Evolutionary conservation across 2,113 vertebrate genomes (phyloP).

Genomic region (Rattus rattus): DNA sequence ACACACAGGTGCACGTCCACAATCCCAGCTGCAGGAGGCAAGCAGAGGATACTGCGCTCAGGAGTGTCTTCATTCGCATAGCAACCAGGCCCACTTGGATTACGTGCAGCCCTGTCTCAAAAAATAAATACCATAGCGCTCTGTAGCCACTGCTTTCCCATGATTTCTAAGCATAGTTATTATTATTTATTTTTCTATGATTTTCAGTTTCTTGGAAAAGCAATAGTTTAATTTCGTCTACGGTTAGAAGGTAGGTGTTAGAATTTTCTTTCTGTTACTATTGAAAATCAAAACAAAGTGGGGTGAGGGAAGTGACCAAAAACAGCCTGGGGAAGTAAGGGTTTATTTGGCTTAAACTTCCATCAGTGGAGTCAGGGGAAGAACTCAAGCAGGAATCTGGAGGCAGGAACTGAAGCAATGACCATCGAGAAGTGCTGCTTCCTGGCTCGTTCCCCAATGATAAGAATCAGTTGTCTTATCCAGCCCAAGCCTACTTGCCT

Average conservation of each 20-base stretch:
- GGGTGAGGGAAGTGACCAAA: not conserved
- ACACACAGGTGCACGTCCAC: not conserved
- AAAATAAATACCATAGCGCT: not conserved
- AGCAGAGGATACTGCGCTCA: not conserved
- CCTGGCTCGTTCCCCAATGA: not conserved
- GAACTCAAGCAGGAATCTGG: not conserved
- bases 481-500: not conserved
- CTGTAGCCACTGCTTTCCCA: not conserved
- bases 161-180: constrained; percentile 4
- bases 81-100: not conserved
- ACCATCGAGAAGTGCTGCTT: not conserved
- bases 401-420: not conserved
- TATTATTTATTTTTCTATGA: constrained; percentile 38
- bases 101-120: not conserved
- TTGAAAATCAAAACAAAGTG: not conserved
- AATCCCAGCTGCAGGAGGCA: too few relatives aligned
- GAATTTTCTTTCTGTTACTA: not conserved
- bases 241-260: not conserved
- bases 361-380: not conserved
- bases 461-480: not conserved
- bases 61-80: too few relatives aligned
- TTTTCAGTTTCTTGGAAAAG: not conserved
- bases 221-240: not conserved
- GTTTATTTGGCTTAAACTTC: not conserved
- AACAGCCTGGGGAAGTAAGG: not conserved